Evolutionary conservation across 2,113 vertebrate species (phyloP).

Genomic region (Phasianus colchicus): DNA sequence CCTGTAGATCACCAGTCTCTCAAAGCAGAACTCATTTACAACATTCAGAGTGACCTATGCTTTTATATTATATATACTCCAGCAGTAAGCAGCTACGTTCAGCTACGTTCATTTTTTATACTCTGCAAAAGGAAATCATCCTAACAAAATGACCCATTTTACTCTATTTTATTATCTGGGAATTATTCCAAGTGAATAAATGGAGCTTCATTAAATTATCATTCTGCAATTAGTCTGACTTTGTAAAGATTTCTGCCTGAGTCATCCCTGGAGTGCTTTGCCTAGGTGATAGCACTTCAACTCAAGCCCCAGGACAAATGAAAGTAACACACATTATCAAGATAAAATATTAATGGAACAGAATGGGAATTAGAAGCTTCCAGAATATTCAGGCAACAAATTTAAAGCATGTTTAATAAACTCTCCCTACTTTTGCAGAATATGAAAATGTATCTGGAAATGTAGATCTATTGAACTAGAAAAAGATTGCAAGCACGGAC

Average conservation of each 20-base stretch:
- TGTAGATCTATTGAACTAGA: background rate
- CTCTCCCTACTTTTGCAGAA: background rate
- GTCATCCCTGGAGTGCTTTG: background rate
- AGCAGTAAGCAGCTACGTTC: background rate
- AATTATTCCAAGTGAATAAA: conserved; percentile 21
- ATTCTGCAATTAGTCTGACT: background rate
- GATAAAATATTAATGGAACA: background rate
- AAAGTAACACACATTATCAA: background rate
- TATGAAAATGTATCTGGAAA: background rate
- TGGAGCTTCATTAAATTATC: background rate
- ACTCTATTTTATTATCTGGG: background rate
- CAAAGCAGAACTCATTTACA: background rate
- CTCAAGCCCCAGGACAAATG: background rate
- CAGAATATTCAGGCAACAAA: background rate
- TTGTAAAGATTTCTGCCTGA: background rate
- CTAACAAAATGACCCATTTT: background rate
- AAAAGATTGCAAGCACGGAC: fast-evolving
- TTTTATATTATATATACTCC: background rate
- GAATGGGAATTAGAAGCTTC: background rate
- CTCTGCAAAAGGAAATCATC: background rate
- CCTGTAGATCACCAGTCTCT: background rate
- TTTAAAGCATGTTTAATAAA: background rate
- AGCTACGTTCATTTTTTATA: background rate
- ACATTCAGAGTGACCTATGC: background rate
- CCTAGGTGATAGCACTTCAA: background rate